phyloP scores from a whole-genome alignment of 2,888 invertebrate genomes.

The Sinotaia quadrata region DNA sequence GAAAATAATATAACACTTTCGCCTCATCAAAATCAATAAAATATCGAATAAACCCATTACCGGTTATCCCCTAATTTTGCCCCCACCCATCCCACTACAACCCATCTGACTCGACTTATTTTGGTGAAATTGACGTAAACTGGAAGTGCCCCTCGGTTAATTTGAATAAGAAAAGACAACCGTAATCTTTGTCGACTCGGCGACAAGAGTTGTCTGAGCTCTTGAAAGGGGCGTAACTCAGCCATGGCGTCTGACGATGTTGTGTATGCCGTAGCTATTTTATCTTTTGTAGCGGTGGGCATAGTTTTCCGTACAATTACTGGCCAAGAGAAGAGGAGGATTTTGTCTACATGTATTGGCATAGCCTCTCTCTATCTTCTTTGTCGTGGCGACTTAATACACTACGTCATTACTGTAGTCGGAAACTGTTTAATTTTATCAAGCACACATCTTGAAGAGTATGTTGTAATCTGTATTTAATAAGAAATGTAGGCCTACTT shows the following conservation, averaged over 20 bases:
- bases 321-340: constrained; percentile 42
- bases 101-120: too few species aligned
- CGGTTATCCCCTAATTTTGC: too few species aligned
- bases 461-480: neutral
- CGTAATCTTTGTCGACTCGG: too few species aligned
- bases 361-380: constrained; percentile 46
- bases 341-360: constrained; percentile 48
- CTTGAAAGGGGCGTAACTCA: constrained; percentile 20
- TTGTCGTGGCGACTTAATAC: constrained; percentile 54
- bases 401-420: constrained; percentile 55
- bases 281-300: constrained; percentile 58
- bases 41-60: too few species aligned
- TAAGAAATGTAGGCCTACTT: neutral
- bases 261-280: constrained; percentile 56
- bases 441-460: constrained; percentile 5
- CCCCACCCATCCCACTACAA: too few species aligned
- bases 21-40: too few species aligned
- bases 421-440: constrained; percentile 51
- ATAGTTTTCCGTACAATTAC: constrained; percentile 47
- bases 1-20: too few species aligned
- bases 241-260: constrained; percentile 56
- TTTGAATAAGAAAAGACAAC: too few species aligned
- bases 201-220: too few species aligned
- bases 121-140: too few species aligned
- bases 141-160: too few species aligned